Base-by-base conservation (phyloP, 2,797 vertebrate species). In the Cossypha niveicapilla region DNA sequence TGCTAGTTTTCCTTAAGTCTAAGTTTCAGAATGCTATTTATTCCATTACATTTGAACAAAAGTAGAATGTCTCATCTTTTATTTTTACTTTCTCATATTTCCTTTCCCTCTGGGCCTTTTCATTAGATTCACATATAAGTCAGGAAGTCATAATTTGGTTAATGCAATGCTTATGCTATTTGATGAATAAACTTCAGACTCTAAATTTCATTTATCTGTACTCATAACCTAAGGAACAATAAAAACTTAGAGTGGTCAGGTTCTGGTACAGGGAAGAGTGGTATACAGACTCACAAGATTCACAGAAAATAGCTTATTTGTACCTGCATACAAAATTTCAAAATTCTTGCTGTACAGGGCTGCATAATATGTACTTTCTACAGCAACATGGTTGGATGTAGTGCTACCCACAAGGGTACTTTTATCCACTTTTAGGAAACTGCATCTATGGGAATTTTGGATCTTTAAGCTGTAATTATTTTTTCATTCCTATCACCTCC, bases 371-470 rank as follows among this genome's bases (percentile, higher is more conserved):
- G 5, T 35, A 54, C 34, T 80, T 83, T 35, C 11, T 23, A 57
- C 14, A 68, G 17, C 12, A 50, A 13, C 3, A 4, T 11, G 2
- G 8, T 19, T 66, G 11, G 12, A 19, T 0, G 0, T 7, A 72
- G 7, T 35, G 16, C 21, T 39, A 18, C n/a, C 12, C 17, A n/a
- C 4, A 51, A 56, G 18, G 1, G 50, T 27, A 51, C 14, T 23
- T 66, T 23, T 17, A 34, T 41, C 14, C 7, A 28, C 15, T 65
- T 85, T 58, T 25, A 76, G 30, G 30, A 87, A 85, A 54, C 2
- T 28, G 5, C 21, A 18, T 27, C 21, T 54, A 5, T 72, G 24
- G 42, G 17, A 82, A 66, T 79, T 76, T 91, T 30, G 3, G 13
- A 17, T 62, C 22, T 74, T 90, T n/a, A 80, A 45, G 7, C 2